Percentiles rank a stretch among this genome's conserved stretches.
These are phyloP conservation scores for Plagiodera versicolora DNA, from an alignment of 2,888 invertebrate species.

Conservation along the genomic window DNA sequence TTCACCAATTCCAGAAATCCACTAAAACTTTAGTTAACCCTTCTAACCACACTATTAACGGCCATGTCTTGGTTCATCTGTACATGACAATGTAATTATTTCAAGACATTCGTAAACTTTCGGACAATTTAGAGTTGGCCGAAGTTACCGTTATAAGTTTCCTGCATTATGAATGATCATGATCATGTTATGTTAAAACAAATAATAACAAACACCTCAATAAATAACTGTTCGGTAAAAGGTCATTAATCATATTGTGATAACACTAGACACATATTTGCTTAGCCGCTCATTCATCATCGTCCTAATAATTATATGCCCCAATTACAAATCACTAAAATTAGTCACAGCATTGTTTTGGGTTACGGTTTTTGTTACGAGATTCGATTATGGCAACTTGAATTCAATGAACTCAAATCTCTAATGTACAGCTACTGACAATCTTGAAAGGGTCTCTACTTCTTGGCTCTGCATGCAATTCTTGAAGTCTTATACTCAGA, in stretches of 20 bases:
- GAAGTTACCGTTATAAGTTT: not conserved
- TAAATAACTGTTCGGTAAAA: not conserved
- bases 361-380: too few relatives aligned
- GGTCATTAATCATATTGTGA: not conserved
- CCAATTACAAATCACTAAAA: too few relatives aligned
- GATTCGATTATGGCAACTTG: too few relatives aligned
- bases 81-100: not conserved
- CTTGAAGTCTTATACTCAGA: too few relatives aligned
- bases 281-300: not conserved
- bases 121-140: not conserved
- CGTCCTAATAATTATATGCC: not conserved
- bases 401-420: too few relatives aligned
- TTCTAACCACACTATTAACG: not conserved
- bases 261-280: not conserved
- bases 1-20: not conserved
- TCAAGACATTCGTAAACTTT: not conserved
- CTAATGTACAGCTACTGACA: too few relatives aligned
- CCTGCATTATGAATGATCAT: not conserved
- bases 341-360: not conserved
- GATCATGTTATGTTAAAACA: not conserved
- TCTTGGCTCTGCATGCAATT: too few relatives aligned
- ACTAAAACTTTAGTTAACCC: not conserved
- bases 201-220: not conserved
- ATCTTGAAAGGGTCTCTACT: too few relatives aligned
- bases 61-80: not conserved